Percentiles rank a stretch among this genome's conserved stretches.
Evolutionary conservation across 1,140 invertebrate species (phyloP).

Genomic region (Trichonephila inaurata): DNA sequence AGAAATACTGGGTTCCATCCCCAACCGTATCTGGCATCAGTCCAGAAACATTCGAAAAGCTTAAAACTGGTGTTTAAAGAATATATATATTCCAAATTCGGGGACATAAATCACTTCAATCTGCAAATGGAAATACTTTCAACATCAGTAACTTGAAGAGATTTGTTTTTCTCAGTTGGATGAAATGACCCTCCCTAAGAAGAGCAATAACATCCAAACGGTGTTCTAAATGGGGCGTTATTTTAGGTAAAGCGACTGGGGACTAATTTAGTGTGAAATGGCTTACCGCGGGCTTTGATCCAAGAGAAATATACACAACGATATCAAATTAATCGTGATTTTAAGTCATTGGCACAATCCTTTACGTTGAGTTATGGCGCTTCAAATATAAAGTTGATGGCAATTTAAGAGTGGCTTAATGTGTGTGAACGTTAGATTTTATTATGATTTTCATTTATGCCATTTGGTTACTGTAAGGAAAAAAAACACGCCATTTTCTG

Average conservation of each 20-base stretch:
- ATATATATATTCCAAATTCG: constrained; percentile 8
- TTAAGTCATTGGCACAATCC: constrained; percentile 18
- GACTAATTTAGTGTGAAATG: constrained; percentile 62
- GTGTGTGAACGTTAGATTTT: not conserved
- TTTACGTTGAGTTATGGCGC: not conserved
- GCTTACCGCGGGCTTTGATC: not conserved
- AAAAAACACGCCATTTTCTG: not conserved
- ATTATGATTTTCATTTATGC: not conserved
- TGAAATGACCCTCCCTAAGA: not conserved
- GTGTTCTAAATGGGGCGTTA: constrained; percentile 31
- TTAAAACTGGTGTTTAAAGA: constrained; percentile 20
- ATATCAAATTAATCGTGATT: constrained; percentile 20
- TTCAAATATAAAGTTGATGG: not conserved
- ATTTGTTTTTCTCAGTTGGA: constrained; percentile 30
- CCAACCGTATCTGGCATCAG: not conserved
- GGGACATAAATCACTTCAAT: constrained; percentile 65
- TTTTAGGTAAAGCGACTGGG: not conserved
- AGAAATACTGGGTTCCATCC: not conserved
- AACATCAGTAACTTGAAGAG: constrained; percentile 27
- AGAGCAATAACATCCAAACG: constrained; percentile 13
- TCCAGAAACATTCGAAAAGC: not conserved
- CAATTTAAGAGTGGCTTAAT: not conserved
- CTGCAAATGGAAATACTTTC: constrained; percentile 67
- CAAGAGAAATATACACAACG: not conserved
- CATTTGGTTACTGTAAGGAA: not conserved